These are phyloP conservation scores for Campoplex nolae DNA, from an alignment of 2,888 invertebrate species.

Conservation along the genomic window DNA sequence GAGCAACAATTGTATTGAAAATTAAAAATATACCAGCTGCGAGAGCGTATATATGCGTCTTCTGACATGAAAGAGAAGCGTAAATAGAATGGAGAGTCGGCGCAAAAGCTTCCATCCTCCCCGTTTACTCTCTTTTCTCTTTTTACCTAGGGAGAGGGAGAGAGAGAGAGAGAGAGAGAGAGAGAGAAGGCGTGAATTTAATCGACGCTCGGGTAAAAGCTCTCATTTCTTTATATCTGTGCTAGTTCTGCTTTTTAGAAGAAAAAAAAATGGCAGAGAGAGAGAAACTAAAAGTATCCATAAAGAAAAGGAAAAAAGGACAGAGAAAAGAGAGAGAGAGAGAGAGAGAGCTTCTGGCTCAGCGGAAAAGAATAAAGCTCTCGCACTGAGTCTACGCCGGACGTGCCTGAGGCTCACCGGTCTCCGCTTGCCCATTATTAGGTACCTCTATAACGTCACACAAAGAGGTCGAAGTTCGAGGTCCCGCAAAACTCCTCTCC, in stretches of 20 bases:
- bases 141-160: background rate
- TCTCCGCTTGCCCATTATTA: slow-evolving; percentile 61
- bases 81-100: slow-evolving; percentile 7
- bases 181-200: slow-evolving; percentile 60
- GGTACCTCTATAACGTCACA: slow-evolving; percentile 58
- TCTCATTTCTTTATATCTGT: slow-evolving; percentile 58
- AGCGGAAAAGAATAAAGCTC: slow-evolving; percentile 61
- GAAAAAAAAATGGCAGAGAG: background rate
- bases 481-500: slow-evolving; percentile 51
- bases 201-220: slow-evolving; percentile 60
- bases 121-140: background rate
- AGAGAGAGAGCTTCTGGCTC: slow-evolving; percentile 57
- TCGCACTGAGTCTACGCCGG: slow-evolving; percentile 51
- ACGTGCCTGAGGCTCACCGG: slow-evolving; percentile 64
- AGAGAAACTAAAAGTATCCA: background rate
- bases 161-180: slow-evolving; percentile 3
- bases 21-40: slow-evolving; percentile 43
- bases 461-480: slow-evolving; percentile 66
- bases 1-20: slow-evolving; percentile 46
- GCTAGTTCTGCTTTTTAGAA: slow-evolving; percentile 7
- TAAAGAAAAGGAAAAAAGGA: slow-evolving; percentile 17
- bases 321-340: slow-evolving; percentile 27
- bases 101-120: slow-evolving; percentile 25
- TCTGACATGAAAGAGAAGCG: slow-evolving; percentile 15
- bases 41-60: slow-evolving; percentile 5